Percentiles rank a stretch among this genome's conserved stretches.
phyloP scores from a whole-genome alignment of 1,140 invertebrate genomes.

The Hesperophylax magnus region DNA sequence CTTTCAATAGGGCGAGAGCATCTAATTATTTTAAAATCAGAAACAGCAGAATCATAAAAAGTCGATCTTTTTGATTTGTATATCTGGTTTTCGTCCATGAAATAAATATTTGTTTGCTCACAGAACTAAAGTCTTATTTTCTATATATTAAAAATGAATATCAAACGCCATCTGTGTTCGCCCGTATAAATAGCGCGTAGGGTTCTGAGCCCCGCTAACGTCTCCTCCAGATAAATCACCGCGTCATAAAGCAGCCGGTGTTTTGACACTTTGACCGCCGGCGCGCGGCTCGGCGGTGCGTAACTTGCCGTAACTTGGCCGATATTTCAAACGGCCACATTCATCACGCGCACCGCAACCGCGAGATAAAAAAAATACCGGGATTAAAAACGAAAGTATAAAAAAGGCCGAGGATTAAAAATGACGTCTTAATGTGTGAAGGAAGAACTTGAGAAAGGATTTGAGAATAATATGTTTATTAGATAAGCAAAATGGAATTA shows the following conservation, averaged over 20 bases:
- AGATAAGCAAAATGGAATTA: no score
- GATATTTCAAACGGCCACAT: slow-evolving; percentile 21
- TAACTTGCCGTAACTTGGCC: slow-evolving; percentile 3
- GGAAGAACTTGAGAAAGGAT: no score
- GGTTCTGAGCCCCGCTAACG: neutral
- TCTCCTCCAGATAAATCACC: slow-evolving; percentile 26
- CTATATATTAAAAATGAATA: neutral
- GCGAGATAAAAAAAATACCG: no score
- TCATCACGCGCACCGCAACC: neutral
- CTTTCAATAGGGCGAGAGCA: neutral
- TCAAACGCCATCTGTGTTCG: slow-evolving; percentile 14
- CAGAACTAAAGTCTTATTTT: no score
- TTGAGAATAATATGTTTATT: no score
- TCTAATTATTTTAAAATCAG: neutral
- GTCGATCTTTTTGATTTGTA: no score
- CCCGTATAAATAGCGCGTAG: neutral
- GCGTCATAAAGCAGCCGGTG: slow-evolving; percentile 31
- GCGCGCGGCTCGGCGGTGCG: neutral
- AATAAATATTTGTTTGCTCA: no score
- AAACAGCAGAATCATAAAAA: neutral
- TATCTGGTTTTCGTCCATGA: no score
- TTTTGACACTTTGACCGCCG: slow-evolving; percentile 43
- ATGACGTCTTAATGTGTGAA: no score
- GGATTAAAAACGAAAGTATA: no score
- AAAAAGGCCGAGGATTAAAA: no score